Percentiles rank a stretch among this genome's conserved stretches.
Conservation (phyloP, 2,113 vertebrate species). For the Onychostruthus taczanowskii region DNA sequence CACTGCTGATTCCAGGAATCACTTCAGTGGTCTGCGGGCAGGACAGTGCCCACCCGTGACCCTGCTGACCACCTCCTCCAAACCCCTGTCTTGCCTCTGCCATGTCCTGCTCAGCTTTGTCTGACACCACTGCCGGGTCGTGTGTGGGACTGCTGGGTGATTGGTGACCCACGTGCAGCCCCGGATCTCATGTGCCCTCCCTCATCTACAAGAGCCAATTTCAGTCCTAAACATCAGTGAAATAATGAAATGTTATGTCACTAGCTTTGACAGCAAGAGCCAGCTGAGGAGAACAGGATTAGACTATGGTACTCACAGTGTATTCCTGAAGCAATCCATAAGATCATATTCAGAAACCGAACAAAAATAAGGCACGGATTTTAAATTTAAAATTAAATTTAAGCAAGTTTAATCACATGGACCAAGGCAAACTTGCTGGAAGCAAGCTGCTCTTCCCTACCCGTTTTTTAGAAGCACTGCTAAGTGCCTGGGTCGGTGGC, state of each 20-base stretch:
- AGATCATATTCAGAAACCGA: neutral
- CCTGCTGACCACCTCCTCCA: neutral
- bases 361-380: neutral
- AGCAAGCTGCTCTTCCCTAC: neutral
- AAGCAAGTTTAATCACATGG: neutral
- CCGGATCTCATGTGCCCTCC: neutral
- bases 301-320: neutral
- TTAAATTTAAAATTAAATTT: neutral
- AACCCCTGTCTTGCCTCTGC: neutral
- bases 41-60: accelerated
- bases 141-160: neutral
- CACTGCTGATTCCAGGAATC: neutral
- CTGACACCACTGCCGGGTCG: accelerated
- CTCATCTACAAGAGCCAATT: neutral
- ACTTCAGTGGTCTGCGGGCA: neutral
- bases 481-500: too few relatives aligned
- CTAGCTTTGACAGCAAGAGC: neutral
- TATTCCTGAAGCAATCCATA: neutral
- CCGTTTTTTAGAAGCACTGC: neutral
- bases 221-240: neutral
- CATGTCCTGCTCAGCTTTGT: neutral
- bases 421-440: neutral
- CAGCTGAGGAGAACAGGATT: neutral
- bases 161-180: neutral
- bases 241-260: neutral